phyloP scores from a whole-genome alignment of 2,113 vertebrate genomes.

The Anarrhichthys ocellatus region DNA sequence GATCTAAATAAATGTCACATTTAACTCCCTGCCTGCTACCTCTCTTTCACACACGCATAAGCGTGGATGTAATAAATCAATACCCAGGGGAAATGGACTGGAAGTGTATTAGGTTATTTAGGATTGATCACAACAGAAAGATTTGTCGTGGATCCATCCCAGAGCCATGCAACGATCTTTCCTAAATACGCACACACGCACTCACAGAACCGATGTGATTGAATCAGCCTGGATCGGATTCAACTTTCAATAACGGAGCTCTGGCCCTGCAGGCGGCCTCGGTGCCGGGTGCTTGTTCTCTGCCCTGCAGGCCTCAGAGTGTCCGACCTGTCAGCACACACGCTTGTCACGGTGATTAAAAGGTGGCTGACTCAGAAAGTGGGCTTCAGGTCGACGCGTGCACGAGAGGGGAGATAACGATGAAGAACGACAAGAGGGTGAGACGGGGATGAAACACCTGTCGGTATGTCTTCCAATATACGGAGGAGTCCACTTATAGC shows the following conservation, averaged over 20 bases:
- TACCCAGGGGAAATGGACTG: slow-evolving; percentile 51
- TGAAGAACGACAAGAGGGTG: slow-evolving; percentile 1
- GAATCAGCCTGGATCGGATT: slow-evolving; percentile 48
- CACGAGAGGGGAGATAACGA: background rate
- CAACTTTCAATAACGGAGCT: slow-evolving; percentile 14
- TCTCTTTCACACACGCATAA: slow-evolving; percentile 21
- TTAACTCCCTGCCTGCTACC: slow-evolving; percentile 37
- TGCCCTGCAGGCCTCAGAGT: slow-evolving; percentile 1
- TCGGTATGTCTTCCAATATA: slow-evolving; percentile 10
- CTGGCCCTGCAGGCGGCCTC: slow-evolving; percentile 9
- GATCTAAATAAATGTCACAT: slow-evolving; percentile 67
- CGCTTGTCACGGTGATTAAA: slow-evolving; percentile 61
- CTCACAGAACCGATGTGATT: slow-evolving; percentile 17
- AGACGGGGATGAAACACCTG: background rate
- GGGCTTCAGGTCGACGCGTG: slow-evolving; percentile 21
- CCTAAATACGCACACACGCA: slow-evolving; percentile 24
- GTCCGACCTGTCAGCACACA: slow-evolving; percentile 48
- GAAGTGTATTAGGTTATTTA: slow-evolving; percentile 35
- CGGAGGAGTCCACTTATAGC: background rate
- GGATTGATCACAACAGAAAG: slow-evolving; percentile 25
- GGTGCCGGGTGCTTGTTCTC: slow-evolving; percentile 39
- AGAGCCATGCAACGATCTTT: slow-evolving; percentile 13
- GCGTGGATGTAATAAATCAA: slow-evolving; percentile 20
- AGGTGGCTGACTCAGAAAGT: slow-evolving; percentile 47
- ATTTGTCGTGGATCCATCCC: slow-evolving; percentile 8